Evolutionary conservation across 2,888 invertebrate species (phyloP), one percentile per base, ranked within the genome.

Genomic region (Calameuta filiformis): DNA sequence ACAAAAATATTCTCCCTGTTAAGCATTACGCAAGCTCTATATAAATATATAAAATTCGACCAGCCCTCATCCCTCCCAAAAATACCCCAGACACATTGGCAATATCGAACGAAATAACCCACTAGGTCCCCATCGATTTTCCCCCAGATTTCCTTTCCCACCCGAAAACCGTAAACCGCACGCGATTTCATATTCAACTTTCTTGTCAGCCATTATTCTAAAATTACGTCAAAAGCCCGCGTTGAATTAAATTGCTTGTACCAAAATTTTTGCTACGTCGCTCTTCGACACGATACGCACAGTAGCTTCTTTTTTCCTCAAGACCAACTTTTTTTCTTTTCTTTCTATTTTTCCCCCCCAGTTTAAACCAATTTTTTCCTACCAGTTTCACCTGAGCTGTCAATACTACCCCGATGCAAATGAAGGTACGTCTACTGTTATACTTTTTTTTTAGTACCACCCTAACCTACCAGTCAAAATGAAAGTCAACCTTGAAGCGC

Each of bases 301-400:
- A 23, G 9, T 9, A 23, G 40, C 15, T 40, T 9, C 23, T 4
- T 40, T 23, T 35, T 35, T 35, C 12, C 23, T 9, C 56, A 23
- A 23, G 9, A 23, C 23, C 2, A 56, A 23, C 9, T 2, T 23
- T 23, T 56, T 40, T 15, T 6, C 6, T 33, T 33, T 33, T 1
- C 0, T 33, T 33, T 33, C 1, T 33, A 33, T 15, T 4, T 4
- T 15, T 9, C 0, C 0, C 6, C 6, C 6, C 15, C 0, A 6
- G 1, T 23, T 40, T 15, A 56, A 56, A 56, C 9, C 9, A 56
- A 56, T 56, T 56, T 23, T 40, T 56, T 23, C 56, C 40, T 23
- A 23, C 56, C 56, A 23, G 9, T 56, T 23, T 23, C 23, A 9
- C 23, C 23, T 2, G 56, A 56, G 23, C 23, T 9, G 23, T 56